Percentiles rank a stretch among this genome's conserved stretches.
phyloP scores from a whole-genome alignment of 2,888 invertebrate species.

The Polietes domitor region DNA sequence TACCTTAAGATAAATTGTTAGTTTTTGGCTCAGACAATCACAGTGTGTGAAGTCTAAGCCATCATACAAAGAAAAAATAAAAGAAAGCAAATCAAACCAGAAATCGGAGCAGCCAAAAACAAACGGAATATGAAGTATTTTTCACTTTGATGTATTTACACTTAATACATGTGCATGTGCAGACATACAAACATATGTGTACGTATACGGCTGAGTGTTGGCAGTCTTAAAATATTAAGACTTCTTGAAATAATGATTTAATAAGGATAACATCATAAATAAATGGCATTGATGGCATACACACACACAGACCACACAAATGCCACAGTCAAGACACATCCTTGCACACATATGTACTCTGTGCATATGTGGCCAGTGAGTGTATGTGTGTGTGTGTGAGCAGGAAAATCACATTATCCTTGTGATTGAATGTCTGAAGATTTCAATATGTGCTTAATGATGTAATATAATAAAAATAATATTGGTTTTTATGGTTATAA shows the following conservation, averaged over 20 bases:
- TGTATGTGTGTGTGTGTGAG: not conserved
- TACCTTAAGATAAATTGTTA: conserved; percentile 64
- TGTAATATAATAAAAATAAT: conserved; percentile 53
- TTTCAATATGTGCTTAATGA: conserved; percentile 63
- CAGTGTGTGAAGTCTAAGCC: conserved; percentile 29
- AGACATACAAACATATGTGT: not conserved
- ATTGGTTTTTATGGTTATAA: conserved; percentile 56
- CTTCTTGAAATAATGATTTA: conserved; percentile 63
- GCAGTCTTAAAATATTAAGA: conserved; percentile 58
- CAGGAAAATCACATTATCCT: conserved; percentile 55
- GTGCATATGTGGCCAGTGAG: not conserved
- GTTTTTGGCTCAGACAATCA: conserved; percentile 53
- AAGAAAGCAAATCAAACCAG: conserved; percentile 34
- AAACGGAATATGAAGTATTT: conserved; percentile 51
- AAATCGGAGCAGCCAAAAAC: not conserved
- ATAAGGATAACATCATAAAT: conserved; percentile 64
- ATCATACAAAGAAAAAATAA: not conserved
- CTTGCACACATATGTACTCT: conserved; percentile 17
- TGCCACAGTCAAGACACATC: not conserved
- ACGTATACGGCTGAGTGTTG: conserved; percentile 8
- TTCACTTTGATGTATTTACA: conserved; percentile 66
- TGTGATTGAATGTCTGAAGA: conserved; percentile 58
- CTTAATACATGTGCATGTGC: not conserved
- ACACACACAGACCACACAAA: not conserved
- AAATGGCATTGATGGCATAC: conserved; percentile 54